Base-by-base conservation (phyloP, 1,140 invertebrate genomes). In the Eumaeus atala region DNA sequence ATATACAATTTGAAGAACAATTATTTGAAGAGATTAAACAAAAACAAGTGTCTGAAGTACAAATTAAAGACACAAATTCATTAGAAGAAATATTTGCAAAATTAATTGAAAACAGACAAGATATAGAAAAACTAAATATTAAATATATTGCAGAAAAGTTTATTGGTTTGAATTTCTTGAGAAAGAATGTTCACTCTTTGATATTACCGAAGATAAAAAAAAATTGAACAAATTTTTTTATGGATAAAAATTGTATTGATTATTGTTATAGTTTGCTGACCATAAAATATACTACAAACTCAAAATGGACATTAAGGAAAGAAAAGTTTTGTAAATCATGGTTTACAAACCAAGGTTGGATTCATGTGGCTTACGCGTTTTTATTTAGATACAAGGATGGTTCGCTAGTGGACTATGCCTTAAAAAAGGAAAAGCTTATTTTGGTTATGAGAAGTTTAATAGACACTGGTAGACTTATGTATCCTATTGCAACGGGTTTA, bases 191-290 rank as follows among this genome's bases (percentile, higher is more conserved):
- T 36, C 38, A 16, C 66, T 67, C n/a, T 77, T 66, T 51, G 42
- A 65, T 28, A 54, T 74, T 11, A 61, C 10, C 5, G 53, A 59
- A 52, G 61, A 68, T 61, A 51, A 28, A 59, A 61, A 53, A 75
- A 67, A 64, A 72, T 69, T 55, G 67, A 75, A 52, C 59, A 67
- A 35, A 58, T 72, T 55, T 65, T 48, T 74, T 76, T 51, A 21
- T 72, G 54, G 71, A 74, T 14, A 60, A 62, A 48, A 63, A 51
- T 33, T 67, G 69, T 59, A 40, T 51, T n/a, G 62, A 77, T 61
- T n/a, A n/a, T n/a, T 77, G 74, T 68, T 72, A 69, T 50, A 56
- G 49, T 51, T 64, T 63, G 11, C 71, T 72, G 61, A 54, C 70
- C 44, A 65, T 64, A 16, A 69, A 59, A 58, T 64, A 56, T 44